Evolutionary conservation across 2,797 vertebrate species (phyloP).

Genomic region (Sorex maritimensis): DNA sequence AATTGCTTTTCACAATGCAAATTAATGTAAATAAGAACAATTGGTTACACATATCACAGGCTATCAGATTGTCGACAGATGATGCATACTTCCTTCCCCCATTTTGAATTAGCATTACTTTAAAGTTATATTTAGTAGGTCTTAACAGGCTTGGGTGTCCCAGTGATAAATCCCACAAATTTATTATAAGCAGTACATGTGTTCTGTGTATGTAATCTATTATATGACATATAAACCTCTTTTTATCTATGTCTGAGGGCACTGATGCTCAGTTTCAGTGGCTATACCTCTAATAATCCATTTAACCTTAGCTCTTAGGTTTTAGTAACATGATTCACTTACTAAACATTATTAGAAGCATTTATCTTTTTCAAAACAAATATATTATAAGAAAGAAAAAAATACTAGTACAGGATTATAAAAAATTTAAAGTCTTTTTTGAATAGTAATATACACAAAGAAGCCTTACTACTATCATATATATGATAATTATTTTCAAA

Average conservation of each 20-base stretch:
- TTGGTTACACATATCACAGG: conserved; percentile 93
- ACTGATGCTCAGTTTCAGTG: conserved; percentile 38
- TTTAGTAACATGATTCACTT: conserved; percentile 5
- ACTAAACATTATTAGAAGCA: conserved; percentile 59
- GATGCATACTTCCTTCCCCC: conserved; percentile 82
- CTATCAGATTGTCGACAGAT: conserved; percentile 90
- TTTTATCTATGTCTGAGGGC: conserved; percentile 74
- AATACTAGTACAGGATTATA: background rate
- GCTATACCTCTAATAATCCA: conserved; percentile 40
- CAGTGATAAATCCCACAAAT: conserved; percentile 78
- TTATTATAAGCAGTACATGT: conserved; percentile 68
- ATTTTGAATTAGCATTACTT: conserved; percentile 89
- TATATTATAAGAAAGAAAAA: conserved; percentile 34
- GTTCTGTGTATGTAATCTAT: conserved; percentile 76
- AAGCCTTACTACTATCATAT: conserved; percentile 10
- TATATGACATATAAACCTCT: conserved; percentile 83
- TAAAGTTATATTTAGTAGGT: conserved; percentile 89
- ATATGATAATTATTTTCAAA: conserved; percentile 60
- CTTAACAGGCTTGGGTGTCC: conserved; percentile 84
- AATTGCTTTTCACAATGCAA: conserved; percentile 94
- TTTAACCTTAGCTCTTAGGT: conserved; percentile 59
- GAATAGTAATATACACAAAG: conserved; percentile 6
- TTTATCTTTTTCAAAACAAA: conserved; percentile 41
- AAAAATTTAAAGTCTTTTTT: background rate
- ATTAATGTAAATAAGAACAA: conserved; percentile 94